phyloP scores from a whole-genome alignment of 1,140 invertebrate species.

The Meloidogyne hapla region DNA sequence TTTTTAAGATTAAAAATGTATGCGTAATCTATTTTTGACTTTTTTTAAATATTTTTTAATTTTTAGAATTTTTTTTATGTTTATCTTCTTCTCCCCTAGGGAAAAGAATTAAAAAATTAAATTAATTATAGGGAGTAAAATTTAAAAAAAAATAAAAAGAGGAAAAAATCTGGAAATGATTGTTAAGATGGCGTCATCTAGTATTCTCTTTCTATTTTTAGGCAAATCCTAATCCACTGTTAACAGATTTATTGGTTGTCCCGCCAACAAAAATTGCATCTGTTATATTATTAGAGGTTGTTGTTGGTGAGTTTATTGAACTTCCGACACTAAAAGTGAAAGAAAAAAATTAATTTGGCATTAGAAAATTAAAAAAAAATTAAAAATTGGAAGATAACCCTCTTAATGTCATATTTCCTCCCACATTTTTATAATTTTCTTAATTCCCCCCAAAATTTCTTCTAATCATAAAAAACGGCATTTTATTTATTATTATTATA shows the following conservation, averaged over 20 bases:
- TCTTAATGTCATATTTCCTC: no score
- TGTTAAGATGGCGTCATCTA: not conserved
- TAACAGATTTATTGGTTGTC: not conserved
- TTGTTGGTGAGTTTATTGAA: not conserved
- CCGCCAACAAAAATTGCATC: not conserved
- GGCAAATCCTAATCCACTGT: not conserved
- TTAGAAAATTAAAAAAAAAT: no score
- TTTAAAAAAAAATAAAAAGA: not conserved
- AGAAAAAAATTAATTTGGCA: no score
- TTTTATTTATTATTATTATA: no score
- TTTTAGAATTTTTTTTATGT: not conserved
- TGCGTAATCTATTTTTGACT: not conserved
- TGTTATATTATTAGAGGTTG: not conserved
- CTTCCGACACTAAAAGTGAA: not conserved
- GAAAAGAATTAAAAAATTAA: not conserved
- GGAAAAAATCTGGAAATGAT: not conserved
- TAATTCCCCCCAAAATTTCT: no score
- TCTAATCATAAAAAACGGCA: no score
- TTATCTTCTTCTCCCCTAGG: not conserved
- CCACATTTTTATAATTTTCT: no score
- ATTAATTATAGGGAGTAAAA: not conserved
- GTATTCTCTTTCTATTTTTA: not conserved
- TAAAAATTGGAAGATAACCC: no score
- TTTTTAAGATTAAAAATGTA: not conserved
- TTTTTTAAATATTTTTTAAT: not conserved